Evolutionary conservation across 1,140 invertebrate species (phyloP).

Genomic region (Bombus affinis): DNA sequence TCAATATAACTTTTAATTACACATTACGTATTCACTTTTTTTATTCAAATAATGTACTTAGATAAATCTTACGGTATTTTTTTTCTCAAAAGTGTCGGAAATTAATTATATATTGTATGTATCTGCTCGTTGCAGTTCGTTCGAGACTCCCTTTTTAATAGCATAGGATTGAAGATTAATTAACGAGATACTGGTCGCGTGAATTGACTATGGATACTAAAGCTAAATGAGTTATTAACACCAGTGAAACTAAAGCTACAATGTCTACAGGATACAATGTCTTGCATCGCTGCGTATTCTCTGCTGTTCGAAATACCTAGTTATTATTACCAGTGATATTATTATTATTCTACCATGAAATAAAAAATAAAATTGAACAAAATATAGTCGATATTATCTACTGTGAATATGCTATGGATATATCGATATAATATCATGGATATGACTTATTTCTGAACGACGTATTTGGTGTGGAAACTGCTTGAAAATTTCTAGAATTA

Average conservation of each 20-base stretch:
- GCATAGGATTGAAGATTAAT: constrained; percentile 31
- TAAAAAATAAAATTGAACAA: not conserved
- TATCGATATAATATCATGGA: no score
- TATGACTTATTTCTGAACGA: no score
- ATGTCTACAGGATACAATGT: not conserved
- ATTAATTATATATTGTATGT: not conserved
- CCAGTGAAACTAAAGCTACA: not conserved
- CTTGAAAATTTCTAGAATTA: not conserved
- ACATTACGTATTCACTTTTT: not conserved
- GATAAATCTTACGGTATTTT: not conserved
- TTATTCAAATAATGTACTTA: not conserved
- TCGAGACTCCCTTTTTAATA: not conserved
- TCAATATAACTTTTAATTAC: not conserved
- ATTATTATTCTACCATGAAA: not conserved
- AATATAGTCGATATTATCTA: not conserved
- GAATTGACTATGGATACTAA: not conserved
- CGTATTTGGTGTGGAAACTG: not conserved
- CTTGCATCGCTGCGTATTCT: not conserved
- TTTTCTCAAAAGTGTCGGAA: no score
- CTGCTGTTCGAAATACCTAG: not conserved
- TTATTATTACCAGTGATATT: not conserved
- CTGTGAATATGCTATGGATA: not conserved
- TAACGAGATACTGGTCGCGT: constrained; percentile 20
- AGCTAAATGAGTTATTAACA: constrained; percentile 14
- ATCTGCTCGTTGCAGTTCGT: not conserved